Evolutionary conservation across 2,888 invertebrate genomes (phyloP).

Genomic region (Stegana nigrithorax): DNA sequence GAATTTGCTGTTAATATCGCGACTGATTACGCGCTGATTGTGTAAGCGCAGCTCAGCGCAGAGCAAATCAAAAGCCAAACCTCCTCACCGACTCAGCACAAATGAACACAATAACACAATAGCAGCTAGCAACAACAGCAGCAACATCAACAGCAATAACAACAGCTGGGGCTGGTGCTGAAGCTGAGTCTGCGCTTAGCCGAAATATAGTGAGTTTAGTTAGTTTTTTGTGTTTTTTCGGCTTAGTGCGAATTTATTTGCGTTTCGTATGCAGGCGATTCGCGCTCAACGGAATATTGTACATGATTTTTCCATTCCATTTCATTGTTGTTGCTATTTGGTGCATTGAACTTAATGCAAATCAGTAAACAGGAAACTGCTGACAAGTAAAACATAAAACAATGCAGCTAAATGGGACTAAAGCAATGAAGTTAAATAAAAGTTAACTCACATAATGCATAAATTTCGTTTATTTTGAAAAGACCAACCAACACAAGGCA

Average conservation of each 20-base stretch:
- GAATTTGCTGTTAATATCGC: neutral
- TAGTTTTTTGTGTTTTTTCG: too few species aligned
- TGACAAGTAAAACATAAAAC: neutral
- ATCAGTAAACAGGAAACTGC: slow-evolving; percentile 5
- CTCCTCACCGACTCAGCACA: neutral
- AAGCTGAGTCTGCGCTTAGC: too few species aligned
- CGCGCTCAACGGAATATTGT: too few species aligned
- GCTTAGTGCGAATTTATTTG: too few species aligned
- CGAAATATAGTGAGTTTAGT: too few species aligned
- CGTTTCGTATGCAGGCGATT: too few species aligned
- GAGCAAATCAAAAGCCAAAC: neutral
- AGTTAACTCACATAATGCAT: neutral
- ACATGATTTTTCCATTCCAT: neutral
- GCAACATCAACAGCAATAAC: too few species aligned
- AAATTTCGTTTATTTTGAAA: neutral
- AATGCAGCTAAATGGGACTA: neutral
- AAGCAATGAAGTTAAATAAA: neutral
- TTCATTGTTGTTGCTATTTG: neutral
- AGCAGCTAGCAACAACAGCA: neutral
- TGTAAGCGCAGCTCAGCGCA: neutral
- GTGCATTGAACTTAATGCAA: slow-evolving; percentile 12
- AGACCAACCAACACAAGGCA: neutral
- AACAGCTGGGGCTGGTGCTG: too few species aligned
- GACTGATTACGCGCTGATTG: slow-evolving; percentile 1
- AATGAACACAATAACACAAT: neutral